Evolutionary conservation across 2,797 vertebrate species (phyloP).

Genomic region (Numenius phaeopus): DNA sequence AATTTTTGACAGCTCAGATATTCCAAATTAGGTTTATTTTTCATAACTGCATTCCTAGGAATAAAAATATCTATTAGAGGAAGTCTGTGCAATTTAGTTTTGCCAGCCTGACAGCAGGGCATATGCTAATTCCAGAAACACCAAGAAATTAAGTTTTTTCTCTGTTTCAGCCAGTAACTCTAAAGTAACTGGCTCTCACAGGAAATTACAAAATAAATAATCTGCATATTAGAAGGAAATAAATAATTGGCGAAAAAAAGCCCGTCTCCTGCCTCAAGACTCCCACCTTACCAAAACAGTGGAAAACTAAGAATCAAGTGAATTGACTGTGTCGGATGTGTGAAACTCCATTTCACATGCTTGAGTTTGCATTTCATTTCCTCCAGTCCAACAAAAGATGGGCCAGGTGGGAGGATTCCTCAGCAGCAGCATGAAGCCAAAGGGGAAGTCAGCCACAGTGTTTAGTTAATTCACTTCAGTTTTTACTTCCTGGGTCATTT

Average conservation of each 20-base stretch:
- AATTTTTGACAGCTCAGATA: conserved; percentile 3
- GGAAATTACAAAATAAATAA: background rate
- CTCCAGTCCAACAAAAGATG: background rate
- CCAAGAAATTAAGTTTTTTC: background rate
- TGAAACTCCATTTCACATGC: background rate
- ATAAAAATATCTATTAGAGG: background rate
- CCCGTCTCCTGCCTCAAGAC: background rate
- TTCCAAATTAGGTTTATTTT: background rate
- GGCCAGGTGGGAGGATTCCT: background rate
- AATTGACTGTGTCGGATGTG: background rate
- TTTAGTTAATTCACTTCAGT: background rate
- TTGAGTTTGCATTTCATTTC: background rate
- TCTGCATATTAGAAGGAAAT: background rate
- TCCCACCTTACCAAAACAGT: background rate
- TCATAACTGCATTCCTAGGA: background rate
- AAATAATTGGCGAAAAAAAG: accelerated
- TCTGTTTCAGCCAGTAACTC: background rate
- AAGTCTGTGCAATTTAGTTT: background rate
- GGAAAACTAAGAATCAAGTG: background rate
- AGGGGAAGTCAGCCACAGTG: background rate
- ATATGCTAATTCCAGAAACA: background rate
- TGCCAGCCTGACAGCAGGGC: background rate
- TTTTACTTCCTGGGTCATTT: background rate
- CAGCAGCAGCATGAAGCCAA: accelerated
- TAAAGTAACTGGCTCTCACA: background rate